Evolutionary conservation across 2,797 vertebrate genomes (phyloP), one percentile per base, ranked within the genome.

Genomic region (Phyllotis vaccarum): DNA sequence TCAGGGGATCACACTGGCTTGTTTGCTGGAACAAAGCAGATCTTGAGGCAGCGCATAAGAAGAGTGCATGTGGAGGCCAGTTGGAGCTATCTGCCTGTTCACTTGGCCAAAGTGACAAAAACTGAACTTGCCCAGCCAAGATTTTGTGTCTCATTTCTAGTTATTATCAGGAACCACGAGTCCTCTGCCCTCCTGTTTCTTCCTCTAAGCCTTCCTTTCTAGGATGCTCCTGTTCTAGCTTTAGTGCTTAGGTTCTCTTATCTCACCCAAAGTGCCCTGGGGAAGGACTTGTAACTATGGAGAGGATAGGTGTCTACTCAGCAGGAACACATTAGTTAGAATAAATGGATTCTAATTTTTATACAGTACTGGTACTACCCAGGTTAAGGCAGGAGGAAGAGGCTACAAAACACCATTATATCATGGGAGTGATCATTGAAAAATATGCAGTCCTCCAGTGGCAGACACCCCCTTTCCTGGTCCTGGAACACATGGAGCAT

Each of bases 11-110:
- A 8, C 34, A 62, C 72, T 24, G 54, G 74, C 58, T 62, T 19
- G 72, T 31, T 7, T n/a, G 21, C 21, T 34, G 46, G 76, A 19
- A 19, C 31, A 52, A 21, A 49, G 19, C 17, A 46, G 34, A 29
- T 14, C 31, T 22, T 12, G 34, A 29, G 49, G 40, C 22, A 54
- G 29, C 16, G 7, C 10, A 13, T 12, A 43, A 49, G 37, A 62
- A 78, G 13, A 27, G 13, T 6, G 52, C 14, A 22, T 16, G 24
- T n/a, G 1, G 0, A 0, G 19, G 21, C 6, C 34, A 68, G 2
- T 86, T 52, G 21, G 22, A 40, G 27, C 19, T 34, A 2, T 22
- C 11, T 13, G 76, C 10, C n/a, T 17, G 1, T 14, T 7, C 6
- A 10, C 0, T 22, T 56, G 52, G 8, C 22, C 19, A 14, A 78